These are phyloP conservation scores for Kuschelorhynchus macadamiae DNA, from an alignment of 2,888 invertebrate genomes.

Conservation along the genomic window DNA sequence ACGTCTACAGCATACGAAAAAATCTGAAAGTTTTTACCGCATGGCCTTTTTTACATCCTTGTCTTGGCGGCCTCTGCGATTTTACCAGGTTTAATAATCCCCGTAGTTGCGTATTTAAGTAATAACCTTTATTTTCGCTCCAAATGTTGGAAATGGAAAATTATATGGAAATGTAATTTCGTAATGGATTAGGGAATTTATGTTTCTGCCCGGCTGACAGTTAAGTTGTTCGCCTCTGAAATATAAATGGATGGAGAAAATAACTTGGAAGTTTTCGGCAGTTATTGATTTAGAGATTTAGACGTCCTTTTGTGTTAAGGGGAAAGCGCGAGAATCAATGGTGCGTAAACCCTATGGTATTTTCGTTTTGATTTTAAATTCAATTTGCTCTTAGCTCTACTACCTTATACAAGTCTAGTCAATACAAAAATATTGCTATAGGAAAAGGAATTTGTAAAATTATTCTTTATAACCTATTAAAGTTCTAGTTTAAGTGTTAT, in stretches of 20 bases:
- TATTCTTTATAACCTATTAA: too few species aligned
- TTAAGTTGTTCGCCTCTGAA: constrained; percentile 24
- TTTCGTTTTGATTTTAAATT: background rate
- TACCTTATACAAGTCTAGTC: too few species aligned
- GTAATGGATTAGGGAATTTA: constrained; percentile 42
- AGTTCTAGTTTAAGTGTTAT: too few species aligned
- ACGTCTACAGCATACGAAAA: too few species aligned
- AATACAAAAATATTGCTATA: too few species aligned
- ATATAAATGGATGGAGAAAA: constrained; percentile 23
- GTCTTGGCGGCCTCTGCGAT: background rate
- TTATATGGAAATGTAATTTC: constrained; percentile 43
- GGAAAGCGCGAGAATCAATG: background rate
- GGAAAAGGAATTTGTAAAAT: too few species aligned
- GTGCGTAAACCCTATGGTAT: background rate
- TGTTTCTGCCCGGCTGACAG: constrained; percentile 27
- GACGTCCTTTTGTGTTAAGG: constrained; percentile 13
- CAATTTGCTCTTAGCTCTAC: too few species aligned
- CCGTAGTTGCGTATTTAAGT: constrained; percentile 32
- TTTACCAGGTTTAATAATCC: constrained; percentile 27
- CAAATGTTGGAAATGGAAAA: constrained; percentile 30
- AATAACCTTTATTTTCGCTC: constrained; percentile 36
- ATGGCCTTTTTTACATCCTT: background rate
- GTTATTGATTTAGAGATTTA: constrained; percentile 21
- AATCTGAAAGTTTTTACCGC: background rate
- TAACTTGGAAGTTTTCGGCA: constrained; percentile 9